These are phyloP conservation scores for Sisyra nigra DNA, from an alignment of 2,888 invertebrate species.

Conservation along the genomic window DNA sequence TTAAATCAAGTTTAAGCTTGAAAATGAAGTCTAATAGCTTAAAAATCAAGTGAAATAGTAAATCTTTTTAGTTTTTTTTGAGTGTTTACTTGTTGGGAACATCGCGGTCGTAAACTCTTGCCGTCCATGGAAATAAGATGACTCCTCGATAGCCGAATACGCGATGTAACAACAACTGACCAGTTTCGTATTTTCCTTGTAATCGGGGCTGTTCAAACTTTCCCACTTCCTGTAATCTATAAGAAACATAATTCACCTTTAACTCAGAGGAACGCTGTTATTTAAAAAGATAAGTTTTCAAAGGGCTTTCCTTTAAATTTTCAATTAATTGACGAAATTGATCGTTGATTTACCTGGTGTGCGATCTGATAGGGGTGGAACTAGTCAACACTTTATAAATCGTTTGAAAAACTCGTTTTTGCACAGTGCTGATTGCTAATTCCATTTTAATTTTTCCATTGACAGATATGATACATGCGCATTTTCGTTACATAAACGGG, in stretches of 20 bases:
- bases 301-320: no score
- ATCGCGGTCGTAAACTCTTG: constrained; percentile 89
- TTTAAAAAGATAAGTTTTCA: no score
- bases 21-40: no score
- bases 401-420: constrained; percentile 1
- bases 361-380: background rate
- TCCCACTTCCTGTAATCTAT: constrained; percentile 86
- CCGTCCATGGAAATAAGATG: constrained; percentile 92
- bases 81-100: constrained; percentile 34
- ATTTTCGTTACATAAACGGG: background rate
- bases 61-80: constrained; percentile 2
- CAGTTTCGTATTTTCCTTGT: constrained; percentile 86
- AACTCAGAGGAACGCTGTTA: no score
- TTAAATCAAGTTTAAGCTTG: background rate
- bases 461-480: constrained; percentile 5
- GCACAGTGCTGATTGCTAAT: constrained; percentile 5
- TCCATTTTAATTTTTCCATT: constrained; percentile 8
- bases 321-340: background rate
- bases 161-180: constrained; percentile 88
- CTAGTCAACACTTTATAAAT: constrained; percentile 1
- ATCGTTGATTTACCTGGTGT: constrained; percentile 3
- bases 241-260: constrained; percentile 14
- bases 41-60: no score
- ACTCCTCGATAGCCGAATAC: constrained; percentile 97
- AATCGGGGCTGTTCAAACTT: constrained; percentile 74